These are phyloP conservation scores for Porites cylindrica DNA, from an alignment of 92 coral and sea anemone species.

Conservation along the genomic window DNA sequence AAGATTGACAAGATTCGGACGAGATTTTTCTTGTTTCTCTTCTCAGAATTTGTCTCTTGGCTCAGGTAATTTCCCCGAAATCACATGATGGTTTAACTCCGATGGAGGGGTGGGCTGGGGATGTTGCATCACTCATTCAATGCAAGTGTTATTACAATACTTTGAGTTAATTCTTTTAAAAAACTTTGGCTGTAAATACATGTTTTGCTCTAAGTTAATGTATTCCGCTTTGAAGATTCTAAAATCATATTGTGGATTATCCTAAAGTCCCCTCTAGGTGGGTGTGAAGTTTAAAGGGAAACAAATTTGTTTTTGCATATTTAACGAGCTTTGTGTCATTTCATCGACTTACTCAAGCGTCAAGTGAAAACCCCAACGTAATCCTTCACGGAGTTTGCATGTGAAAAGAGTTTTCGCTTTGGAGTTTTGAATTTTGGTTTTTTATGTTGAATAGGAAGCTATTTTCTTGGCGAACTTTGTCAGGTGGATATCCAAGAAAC, in stretches of 20 bases:
- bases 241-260: too few species aligned
- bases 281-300: not conserved
- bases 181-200: too few species aligned
- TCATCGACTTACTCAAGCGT: not conserved
- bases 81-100: slow-evolving; percentile 8
- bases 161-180: too few species aligned
- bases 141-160: not conserved
- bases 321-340: not conserved
- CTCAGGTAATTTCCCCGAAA: slow-evolving; percentile 17
- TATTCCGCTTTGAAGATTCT: too few species aligned
- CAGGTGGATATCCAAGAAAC: too few species aligned
- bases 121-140: too few species aligned
- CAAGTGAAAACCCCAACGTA: not conserved
- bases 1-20: not conserved
- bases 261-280: not conserved
- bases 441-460: not conserved
- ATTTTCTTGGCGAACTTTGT: not conserved
- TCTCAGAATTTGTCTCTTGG: slow-evolving; percentile 11
- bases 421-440: not conserved
- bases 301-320: slow-evolving; percentile 4
- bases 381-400: not conserved
- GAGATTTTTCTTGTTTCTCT: not conserved
- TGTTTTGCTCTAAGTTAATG: too few species aligned
- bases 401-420: not conserved
- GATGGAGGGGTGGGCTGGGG: not conserved